Percentiles rank a stretch among this genome's conserved stretches.
Evolutionary conservation across 2,113 vertebrate genomes (phyloP).

Genomic region (Psittacara wagleri): DNA sequence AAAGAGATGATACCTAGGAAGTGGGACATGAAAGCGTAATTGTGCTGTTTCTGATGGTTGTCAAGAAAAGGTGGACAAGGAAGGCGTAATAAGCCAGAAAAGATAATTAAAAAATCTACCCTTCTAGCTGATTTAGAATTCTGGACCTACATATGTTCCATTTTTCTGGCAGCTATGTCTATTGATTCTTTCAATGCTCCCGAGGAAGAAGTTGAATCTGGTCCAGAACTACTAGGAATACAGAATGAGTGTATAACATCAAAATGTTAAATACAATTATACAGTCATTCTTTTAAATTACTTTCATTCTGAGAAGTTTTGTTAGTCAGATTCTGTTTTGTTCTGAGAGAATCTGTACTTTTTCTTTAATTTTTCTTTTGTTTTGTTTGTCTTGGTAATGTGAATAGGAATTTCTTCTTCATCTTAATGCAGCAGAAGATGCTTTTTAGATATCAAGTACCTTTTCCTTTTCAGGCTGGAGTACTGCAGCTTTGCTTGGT

Average conservation of each 20-base stretch:
- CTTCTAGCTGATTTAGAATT: not conserved
- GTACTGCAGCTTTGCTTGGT: not conserved
- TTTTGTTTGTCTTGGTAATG: not conserved
- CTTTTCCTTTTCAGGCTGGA: not conserved
- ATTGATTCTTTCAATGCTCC: not conserved
- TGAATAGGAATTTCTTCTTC: not conserved
- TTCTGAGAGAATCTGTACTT: not conserved
- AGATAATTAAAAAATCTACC: not conserved
- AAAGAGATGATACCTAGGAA: not conserved
- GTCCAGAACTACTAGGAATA: not conserved
- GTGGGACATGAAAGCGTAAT: not conserved
- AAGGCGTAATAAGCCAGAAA: not conserved
- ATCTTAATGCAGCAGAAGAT: not conserved
- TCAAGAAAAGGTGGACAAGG: not conserved
- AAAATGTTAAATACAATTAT: not conserved
- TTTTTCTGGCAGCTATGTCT: not conserved
- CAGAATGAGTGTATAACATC: not conserved
- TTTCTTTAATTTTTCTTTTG: not conserved
- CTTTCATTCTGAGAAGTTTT: not conserved
- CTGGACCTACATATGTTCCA: not conserved
- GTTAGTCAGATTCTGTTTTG: not conserved
- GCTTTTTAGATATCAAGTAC: not conserved
- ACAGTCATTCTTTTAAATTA: not conserved
- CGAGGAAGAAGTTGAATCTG: not conserved
- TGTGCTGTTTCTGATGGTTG: not conserved